These are phyloP conservation scores for Noctua fimbriata DNA, from an alignment of 2,888 invertebrate species.

Conservation along the genomic window DNA sequence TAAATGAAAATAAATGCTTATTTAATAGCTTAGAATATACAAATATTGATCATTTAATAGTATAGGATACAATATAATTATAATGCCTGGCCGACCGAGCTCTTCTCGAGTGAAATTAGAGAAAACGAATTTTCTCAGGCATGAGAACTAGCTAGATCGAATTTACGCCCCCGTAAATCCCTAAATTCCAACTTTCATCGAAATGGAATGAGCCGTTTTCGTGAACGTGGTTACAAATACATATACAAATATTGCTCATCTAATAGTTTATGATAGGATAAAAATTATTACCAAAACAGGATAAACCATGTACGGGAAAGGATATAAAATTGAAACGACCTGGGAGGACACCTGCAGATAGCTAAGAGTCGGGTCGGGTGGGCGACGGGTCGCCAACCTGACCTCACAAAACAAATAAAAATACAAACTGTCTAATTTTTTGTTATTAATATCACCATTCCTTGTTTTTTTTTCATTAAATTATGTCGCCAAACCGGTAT, in stretches of 20 bases:
- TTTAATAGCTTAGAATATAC: too few relatives aligned
- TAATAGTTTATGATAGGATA: not conserved
- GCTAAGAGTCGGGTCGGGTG: not conserved
- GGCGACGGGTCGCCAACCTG: slow-evolving; percentile 8
- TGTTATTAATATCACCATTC: slow-evolving; percentile 38
- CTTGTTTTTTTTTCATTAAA: slow-evolving; percentile 42
- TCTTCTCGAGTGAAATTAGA: too few relatives aligned
- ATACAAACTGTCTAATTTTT: slow-evolving; percentile 26
- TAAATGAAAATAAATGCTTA: not conserved
- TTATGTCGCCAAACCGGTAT: slow-evolving; percentile 53
- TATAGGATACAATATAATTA: not conserved
- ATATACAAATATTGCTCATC: not conserved
- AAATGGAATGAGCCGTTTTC: too few relatives aligned
- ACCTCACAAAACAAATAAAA: slow-evolving; percentile 11
- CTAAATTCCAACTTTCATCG: too few relatives aligned
- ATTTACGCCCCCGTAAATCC: too few relatives aligned
- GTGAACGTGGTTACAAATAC: too few relatives aligned
- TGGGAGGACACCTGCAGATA: slow-evolving; percentile 23
- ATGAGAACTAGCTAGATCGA: too few relatives aligned
- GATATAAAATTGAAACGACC: not conserved
- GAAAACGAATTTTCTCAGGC: too few relatives aligned
- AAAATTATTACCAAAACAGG: not conserved
- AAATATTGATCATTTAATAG: not conserved
- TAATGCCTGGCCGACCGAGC: not conserved
- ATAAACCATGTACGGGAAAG: slow-evolving; percentile 3